Conservation (phyloP, 2,113 vertebrate genomes). For the Labeo rohita region DNA sequence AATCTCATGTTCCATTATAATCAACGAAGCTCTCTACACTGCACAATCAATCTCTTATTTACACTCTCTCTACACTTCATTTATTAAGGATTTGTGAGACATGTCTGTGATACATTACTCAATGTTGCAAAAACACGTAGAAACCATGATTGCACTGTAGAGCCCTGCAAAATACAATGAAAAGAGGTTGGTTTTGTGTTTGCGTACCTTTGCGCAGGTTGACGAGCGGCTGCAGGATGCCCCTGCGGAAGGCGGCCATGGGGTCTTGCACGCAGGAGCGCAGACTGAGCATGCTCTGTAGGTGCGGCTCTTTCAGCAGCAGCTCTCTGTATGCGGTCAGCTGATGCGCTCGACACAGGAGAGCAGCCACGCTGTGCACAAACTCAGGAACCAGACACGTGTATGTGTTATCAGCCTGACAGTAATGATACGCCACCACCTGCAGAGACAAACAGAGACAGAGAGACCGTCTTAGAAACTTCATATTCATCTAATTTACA, state of each 20-base stretch:
- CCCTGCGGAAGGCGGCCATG: constrained; percentile 86
- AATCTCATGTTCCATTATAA: too few species aligned
- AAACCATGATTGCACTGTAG: too few species aligned
- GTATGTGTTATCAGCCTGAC: constrained; percentile 97
- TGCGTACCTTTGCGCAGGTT: constrained; percentile 86
- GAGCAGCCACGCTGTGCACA: constrained; percentile 91
- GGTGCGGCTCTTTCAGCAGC: constrained; percentile 86
- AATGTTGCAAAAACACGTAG: too few species aligned
- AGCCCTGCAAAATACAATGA: too few species aligned
- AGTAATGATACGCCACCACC: constrained; percentile 98
- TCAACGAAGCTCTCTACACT: too few species aligned
- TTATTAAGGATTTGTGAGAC: too few species aligned
- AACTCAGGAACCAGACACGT: constrained; percentile 97
- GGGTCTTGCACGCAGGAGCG: constrained; percentile 97
- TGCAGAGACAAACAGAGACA: constrained; percentile 57
- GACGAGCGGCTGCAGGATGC: constrained; percentile 88
- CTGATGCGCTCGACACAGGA: constrained; percentile 89
- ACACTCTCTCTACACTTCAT: too few species aligned
- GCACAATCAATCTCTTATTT: too few species aligned
- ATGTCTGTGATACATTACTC: too few species aligned
- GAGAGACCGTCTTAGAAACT: background rate
- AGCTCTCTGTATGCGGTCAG: constrained; percentile 88
- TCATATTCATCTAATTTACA: background rate
- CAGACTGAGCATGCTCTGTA: constrained; percentile 95
- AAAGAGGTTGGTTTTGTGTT: too few species aligned